Evolutionary conservation across 2,113 vertebrate species (phyloP).

Genomic region (Gymnocephalus cernua): DNA sequence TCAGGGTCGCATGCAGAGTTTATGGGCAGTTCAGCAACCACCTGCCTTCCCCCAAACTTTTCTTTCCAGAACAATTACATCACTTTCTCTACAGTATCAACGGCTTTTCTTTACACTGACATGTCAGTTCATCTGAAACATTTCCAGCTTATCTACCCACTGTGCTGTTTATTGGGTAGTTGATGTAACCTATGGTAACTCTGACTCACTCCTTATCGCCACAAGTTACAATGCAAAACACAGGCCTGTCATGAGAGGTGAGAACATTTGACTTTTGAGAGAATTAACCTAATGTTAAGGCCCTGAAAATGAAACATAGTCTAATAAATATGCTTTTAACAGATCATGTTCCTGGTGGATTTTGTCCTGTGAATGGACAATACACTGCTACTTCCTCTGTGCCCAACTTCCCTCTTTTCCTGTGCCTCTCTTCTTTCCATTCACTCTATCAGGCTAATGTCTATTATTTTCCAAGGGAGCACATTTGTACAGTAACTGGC

Average conservation of each 20-base stretch:
- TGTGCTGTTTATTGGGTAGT: neutral
- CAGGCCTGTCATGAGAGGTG: neutral
- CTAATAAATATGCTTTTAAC: conserved; percentile 29
- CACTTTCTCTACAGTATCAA: conserved; percentile 4
- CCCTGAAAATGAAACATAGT: conserved; percentile 4
- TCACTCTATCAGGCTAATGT: conserved; percentile 2
- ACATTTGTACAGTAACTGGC: conserved; percentile 24
- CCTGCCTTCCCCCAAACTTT: neutral
- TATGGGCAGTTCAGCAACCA: neutral
- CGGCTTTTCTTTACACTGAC: neutral
- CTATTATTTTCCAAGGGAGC: neutral
- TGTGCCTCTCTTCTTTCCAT: conserved; percentile 42
- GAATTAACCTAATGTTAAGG: neutral
- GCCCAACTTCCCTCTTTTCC: conserved; percentile 49
- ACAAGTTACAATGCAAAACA: neutral
- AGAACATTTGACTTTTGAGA: neutral
- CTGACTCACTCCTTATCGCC: neutral
- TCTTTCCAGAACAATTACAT: conserved; percentile 17
- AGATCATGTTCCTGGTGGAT: conserved; percentile 16
- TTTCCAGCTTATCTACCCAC: neutral
- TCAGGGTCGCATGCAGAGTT: neutral
- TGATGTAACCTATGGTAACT: neutral
- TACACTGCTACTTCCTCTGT: conserved; percentile 54
- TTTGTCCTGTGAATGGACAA: conserved; percentile 43
- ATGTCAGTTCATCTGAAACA: conserved; percentile 4